Base-by-base conservation (phyloP, 2,113 vertebrate genomes). In the Lycaon pictus region DNA sequence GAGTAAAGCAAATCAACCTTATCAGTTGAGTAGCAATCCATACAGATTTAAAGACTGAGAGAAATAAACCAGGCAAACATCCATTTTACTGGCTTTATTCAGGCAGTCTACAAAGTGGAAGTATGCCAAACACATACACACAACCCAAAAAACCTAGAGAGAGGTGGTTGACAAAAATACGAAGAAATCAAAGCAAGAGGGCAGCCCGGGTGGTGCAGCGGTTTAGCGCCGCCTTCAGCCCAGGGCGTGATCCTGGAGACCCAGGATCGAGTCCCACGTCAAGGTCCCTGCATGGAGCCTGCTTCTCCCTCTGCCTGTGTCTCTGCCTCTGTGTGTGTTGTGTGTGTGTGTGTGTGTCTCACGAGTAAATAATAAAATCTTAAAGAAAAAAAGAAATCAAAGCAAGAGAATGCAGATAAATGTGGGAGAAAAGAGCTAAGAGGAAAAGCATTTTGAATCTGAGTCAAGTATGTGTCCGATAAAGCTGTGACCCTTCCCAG, bases 381-480 rank as follows among this genome's bases (percentile, higher is more conserved):
- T 43, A 43, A 43, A 43, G 7, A 88, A 90, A 96, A 95, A n/a
- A 25, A 93, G 56, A 91, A 94, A 55, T 93, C 63, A 72, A 43
- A 35, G 65, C 60, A 84, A 69, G 25, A 93, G n/a, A 91, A 91
- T 56, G 20, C 27, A 86, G 96, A 94, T 90, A 96, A 96, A 94
- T 48, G 81, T 94, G 63, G 27, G 63, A 84, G 74, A 65, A 90
- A 84, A 84, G 37, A 29, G 11, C 51, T 92, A 96, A 97, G 58
- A 43, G 72, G 48, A 81, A 97, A 98, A 89, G 12, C 94, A 96
- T 95, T 96, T 97, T 96, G 93, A 91, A 82, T 81, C 32, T 77
- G 71, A 94, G 85, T 96, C 96, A 97, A 97, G 82, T 85, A 97
- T 91, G 88, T 95, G 71, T 65, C 88, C 13, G 48, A 87, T 85